Base-by-base conservation (phyloP, 2,113 vertebrate species). In the Pachyramphus minor region DNA sequence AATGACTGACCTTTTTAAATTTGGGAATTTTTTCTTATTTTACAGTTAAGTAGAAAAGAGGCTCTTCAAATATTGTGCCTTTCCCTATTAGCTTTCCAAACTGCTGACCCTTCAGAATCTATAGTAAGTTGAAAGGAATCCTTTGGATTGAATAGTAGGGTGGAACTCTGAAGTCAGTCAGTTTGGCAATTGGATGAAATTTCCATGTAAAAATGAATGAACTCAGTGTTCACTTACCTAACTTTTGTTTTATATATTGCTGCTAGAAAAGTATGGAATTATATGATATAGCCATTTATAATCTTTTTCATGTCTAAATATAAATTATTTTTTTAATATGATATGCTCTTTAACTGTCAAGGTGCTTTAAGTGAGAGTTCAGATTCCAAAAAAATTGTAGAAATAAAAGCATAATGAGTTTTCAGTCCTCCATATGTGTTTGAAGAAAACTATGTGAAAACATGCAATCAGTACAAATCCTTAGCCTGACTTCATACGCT, bases 1-100 rank as follows among this genome's bases (percentile, higher is more conserved):
- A 92, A 85, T 59, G 39, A 67, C 39, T 95, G 85, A 92, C 67
- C 69, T 95, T 94, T 93, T 86, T 69, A 78, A 78, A 77, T 77
- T 78, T 41, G 49, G 47, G 25, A 0, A 3, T 72, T 62, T 81
- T 83, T 50, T 69, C 68, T 82, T 75, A 66, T 80, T 86, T 90
- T 77, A 62, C 37, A 31, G 50, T 69, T 55, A 92, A 84, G 63
- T 53, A 66, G 45, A 45, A 94, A 79, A 86, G 42, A 71, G 7
- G 22, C 31, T 80, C 45, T 91, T 83, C 67, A 92, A 90, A 88
- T 49, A 73, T 24, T 72, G 21, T 66, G 33, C 31, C 41, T 64
- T 86, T n/a, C 82, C 58, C 11, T 64, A 56, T 56, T 83, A 69
- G n/a, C 37, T 92, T 87, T 80, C n/a, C 79, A 76, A 94, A 80